Conservation (phyloP, 2,113 vertebrate species). For the Cettia cetti region DNA sequence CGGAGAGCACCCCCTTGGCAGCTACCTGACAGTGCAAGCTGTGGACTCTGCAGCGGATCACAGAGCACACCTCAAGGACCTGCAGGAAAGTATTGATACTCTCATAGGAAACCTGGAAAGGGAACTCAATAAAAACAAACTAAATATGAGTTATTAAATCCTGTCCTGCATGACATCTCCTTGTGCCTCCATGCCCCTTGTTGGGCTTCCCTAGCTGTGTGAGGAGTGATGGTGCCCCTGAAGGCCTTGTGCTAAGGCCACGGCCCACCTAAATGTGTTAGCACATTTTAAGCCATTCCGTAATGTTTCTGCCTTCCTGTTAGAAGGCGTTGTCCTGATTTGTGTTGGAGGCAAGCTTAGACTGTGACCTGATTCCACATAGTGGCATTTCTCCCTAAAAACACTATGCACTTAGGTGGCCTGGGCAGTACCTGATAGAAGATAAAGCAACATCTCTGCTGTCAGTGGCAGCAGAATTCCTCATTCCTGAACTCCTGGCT, state of each 20-base stretch:
- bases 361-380: slow-evolving; percentile 26
- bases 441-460: slow-evolving; percentile 6
- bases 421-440: slow-evolving; percentile 37
- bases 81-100: slow-evolving; percentile 97
- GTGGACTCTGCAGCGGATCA: slow-evolving; percentile 80
- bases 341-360: slow-evolving; percentile 72
- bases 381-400: background rate
- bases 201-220: background rate
- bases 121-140: slow-evolving; percentile 96
- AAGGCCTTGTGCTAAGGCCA: background rate
- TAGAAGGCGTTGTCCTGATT: slow-evolving; percentile 64
- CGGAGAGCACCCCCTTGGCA: slow-evolving; percentile 79
- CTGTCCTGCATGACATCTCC: background rate
- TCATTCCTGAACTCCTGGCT: slow-evolving; percentile 7
- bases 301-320: slow-evolving; percentile 39
- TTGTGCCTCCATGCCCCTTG: background rate
- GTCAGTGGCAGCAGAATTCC: slow-evolving; percentile 13
- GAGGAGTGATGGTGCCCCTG: slow-evolving; percentile 2
- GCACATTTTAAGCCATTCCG: slow-evolving; percentile 8
- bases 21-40: slow-evolving; percentile 87
- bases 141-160: slow-evolving; percentile 82
- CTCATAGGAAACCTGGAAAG: slow-evolving; percentile 95
- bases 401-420: slow-evolving; percentile 74
- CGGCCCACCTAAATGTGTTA: background rate
- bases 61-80: slow-evolving; percentile 89